phyloP scores from a whole-genome alignment of 2,113 vertebrate genomes.

The Myocastor coypus region DNA sequence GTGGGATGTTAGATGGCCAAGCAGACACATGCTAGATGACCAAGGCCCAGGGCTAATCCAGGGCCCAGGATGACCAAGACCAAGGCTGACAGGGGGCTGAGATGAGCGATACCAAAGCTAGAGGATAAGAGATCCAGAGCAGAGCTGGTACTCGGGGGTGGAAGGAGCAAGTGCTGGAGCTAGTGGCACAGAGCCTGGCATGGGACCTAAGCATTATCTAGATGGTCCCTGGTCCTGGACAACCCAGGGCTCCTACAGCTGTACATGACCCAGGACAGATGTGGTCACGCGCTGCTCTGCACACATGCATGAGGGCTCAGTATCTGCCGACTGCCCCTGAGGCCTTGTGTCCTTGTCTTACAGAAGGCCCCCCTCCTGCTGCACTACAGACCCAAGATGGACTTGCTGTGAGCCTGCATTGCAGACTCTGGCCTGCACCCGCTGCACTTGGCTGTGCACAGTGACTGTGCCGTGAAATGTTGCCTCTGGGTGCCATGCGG shows the following conservation, averaged over 20 bases:
- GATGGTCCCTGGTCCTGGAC: not conserved
- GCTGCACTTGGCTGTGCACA: not conserved
- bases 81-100: not conserved
- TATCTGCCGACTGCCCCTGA: not conserved
- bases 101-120: not conserved
- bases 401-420: constrained; percentile 94
- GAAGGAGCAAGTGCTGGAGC: not conserved
- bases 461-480: constrained; percentile 60
- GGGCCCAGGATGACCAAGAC: not conserved
- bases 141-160: not conserved
- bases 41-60: not conserved
- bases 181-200: not conserved
- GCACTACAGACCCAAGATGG: constrained; percentile 99
- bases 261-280: not conserved
- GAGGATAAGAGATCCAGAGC: not conserved
- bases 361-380: constrained; percentile 99
- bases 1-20: not conserved
- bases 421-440: constrained; percentile 92
- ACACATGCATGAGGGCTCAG: not conserved
- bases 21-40: not conserved
- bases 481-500: constrained; percentile 79
- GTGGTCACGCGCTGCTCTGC: not conserved
- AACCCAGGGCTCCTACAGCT: not conserved
- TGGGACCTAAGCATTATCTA: not conserved
- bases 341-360: constrained; percentile 68